Base-by-base conservation (phyloP, 2,113 vertebrate genomes). In the Dolichallabes microphthalmus region DNA sequence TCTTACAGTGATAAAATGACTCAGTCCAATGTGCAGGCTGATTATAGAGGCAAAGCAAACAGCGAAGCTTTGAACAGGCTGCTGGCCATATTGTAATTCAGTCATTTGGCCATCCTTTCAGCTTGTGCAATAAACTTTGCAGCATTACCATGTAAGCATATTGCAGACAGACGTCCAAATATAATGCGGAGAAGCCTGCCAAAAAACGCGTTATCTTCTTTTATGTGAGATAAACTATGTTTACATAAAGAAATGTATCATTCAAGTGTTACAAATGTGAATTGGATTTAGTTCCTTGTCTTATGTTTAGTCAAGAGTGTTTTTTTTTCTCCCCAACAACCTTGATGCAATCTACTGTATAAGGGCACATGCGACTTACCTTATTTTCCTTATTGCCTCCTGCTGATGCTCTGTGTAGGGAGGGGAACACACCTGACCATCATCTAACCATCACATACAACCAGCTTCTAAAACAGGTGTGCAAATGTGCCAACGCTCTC, bases 401-500 rank as follows among this genome's bases (percentile, higher is more conserved):
- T 74, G 32, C 19, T 77, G 35, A 57, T 50, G 0, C 7, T 87
- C 66, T 85, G 87, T 86, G 35, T 88, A 96, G 95, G 95, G 95
- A 96, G 82, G 95, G 95, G 17, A 96, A 96, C 93, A 92, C 92
- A 11, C 92, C 94, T 12, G 91, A 92, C 82, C 91, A 95, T 78
- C 91, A 93, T 78, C 79, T 88, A 80, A 57, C 85, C 71, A 93
- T 96, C 90, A 95, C 95, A 3, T 96, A 96, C 87, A 75, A 83
- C 27, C 93, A 95, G 88, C 91, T 96, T 73, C 90, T 96, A 75
- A 92, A 89, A 45, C 91, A 94, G n/a, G 94, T 95, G 80, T 96
- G 95, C 92, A 91, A 92, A 82, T 95, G 94, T 86, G 94, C 95
- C 58, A 96, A 95, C 66, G 93, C 93, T 25, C 91, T 95, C 22